phyloP scores from a whole-genome alignment of 2,113 vertebrate species.

The Delphinus delphis region DNA sequence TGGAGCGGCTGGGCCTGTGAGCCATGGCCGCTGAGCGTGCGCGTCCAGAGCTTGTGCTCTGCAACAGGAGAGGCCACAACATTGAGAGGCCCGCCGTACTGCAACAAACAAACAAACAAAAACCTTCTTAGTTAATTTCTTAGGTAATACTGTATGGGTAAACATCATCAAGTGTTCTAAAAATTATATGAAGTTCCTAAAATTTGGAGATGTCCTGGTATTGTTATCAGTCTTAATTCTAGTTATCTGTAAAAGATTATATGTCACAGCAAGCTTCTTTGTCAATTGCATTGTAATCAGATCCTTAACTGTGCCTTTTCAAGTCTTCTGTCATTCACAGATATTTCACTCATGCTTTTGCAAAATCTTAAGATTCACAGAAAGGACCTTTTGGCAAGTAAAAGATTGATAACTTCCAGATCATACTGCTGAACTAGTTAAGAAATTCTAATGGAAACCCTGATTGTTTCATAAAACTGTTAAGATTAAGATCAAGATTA shows the following conservation, averaged over 20 bases:
- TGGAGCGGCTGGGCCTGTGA: too few relatives aligned
- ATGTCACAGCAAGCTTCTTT: not conserved
- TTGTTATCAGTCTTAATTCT: not conserved
- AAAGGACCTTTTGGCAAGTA: not conserved
- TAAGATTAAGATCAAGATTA: not conserved
- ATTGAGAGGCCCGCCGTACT: too few relatives aligned
- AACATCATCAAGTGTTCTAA: not conserved
- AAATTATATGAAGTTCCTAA: not conserved
- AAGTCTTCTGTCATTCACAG: not conserved
- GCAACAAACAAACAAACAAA: too few relatives aligned
- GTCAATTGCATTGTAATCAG: not conserved
- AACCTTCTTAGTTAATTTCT: not conserved
- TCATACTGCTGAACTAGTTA: not conserved
- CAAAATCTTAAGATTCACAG: not conserved
- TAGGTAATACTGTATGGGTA: not conserved
- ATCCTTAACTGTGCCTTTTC: not conserved
- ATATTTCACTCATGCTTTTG: not conserved
- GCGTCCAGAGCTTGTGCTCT: too few relatives aligned
- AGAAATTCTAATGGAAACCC: not conserved
- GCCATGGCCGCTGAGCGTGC: too few relatives aligned
- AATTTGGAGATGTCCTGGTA: not conserved
- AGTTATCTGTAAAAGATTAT: not conserved
- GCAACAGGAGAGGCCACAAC: too few relatives aligned
- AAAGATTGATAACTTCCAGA: not conserved
- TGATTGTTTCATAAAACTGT: not conserved